These are phyloP conservation scores for Diachasma alloeum DNA, from an alignment of 1,140 invertebrate genomes.

Conservation along the genomic window DNA sequence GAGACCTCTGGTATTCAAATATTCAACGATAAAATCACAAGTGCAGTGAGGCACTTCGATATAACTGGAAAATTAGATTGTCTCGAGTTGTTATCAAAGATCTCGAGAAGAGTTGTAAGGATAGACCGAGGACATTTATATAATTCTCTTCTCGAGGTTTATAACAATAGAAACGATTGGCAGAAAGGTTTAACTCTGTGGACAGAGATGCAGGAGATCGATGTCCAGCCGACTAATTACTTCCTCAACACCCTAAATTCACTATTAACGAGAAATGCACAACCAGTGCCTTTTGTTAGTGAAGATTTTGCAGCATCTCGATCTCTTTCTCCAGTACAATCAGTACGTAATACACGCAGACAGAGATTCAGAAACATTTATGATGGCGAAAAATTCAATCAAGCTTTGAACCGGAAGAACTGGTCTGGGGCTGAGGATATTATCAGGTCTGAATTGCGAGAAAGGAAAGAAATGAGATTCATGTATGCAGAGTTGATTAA, in stretches of 20 bases:
- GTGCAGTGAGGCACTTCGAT: conserved; percentile 49
- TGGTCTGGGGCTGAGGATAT: not conserved
- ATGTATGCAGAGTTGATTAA: not conserved
- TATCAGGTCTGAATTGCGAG: not conserved
- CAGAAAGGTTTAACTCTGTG: conserved; percentile 79
- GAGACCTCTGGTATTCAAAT: conserved; percentile 78
- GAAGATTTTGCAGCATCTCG: conserved; percentile 51
- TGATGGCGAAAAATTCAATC: conserved; percentile 6
- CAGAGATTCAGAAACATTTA: not conserved
- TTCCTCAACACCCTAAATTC: conserved; percentile 74
- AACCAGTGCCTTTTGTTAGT: conserved; percentile 74
- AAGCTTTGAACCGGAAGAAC: conserved; percentile 23
- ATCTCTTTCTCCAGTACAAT: not conserved
- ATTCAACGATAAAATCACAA: conserved; percentile 46
- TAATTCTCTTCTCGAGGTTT: conserved; percentile 26
- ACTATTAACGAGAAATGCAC: conserved; percentile 72
- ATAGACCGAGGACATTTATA: conserved; percentile 26
- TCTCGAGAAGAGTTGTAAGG: not conserved
- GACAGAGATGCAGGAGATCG: conserved; percentile 84
- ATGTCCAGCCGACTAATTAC: conserved; percentile 72
- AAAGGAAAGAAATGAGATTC: not conserved
- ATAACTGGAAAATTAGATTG: not conserved
- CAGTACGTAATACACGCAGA: not conserved
- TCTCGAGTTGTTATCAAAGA: conserved; percentile 13
- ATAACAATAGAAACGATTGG: conserved; percentile 65